phyloP scores from a whole-genome alignment of 2,113 vertebrate species.

The Calypte anna region DNA sequence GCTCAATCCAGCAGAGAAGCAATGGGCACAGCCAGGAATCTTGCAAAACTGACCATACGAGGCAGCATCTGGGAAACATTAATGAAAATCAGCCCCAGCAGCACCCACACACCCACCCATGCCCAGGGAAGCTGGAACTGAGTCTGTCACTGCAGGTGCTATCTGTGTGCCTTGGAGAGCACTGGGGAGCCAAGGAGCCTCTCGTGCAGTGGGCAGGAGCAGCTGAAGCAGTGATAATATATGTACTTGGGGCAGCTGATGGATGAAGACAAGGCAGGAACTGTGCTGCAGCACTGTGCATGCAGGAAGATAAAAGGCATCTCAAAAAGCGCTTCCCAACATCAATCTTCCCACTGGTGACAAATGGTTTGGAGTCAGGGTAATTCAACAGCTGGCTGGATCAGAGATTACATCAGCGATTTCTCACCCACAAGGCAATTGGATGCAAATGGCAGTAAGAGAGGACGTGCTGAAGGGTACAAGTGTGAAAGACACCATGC shows the following conservation, averaged over 20 bases:
- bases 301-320: slow-evolving; percentile 57
- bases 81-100: not conserved
- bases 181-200: not conserved
- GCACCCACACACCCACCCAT: not conserved
- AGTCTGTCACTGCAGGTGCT: not conserved
- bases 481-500: not conserved
- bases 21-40: not conserved
- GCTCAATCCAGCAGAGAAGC: slow-evolving; percentile 70
- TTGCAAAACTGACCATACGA: not conserved
- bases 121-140: not conserved
- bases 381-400: slow-evolving; percentile 31
- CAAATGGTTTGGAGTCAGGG: slow-evolving; percentile 9
- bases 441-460: not conserved
- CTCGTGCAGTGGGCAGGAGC: not conserved
- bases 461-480: not conserved
- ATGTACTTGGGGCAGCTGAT: slow-evolving; percentile 43
- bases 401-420: slow-evolving; percentile 9
- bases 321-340: not conserved
- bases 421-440: not conserved
- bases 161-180: not conserved
- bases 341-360: slow-evolving; percentile 57
- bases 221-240: not conserved
- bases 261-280: slow-evolving; percentile 5
- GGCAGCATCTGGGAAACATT: not conserved
- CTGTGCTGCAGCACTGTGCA: not conserved